Evolutionary conservation across 92 coral and sea anemone genomes (phyloP).

Genomic region (Blastomussa wellsi): DNA sequence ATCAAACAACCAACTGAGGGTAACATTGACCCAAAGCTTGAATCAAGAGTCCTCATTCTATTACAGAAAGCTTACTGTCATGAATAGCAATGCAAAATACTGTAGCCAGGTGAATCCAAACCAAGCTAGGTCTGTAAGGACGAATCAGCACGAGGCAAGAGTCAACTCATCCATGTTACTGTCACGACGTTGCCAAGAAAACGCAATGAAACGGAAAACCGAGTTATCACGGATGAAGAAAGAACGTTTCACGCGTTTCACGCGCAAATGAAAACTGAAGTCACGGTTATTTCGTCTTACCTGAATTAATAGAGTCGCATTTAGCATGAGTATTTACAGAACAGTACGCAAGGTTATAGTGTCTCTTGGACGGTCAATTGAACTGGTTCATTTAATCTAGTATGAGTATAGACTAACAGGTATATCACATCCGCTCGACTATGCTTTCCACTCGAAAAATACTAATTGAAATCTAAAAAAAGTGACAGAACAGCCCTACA

Average conservation of each 20-base stretch:
- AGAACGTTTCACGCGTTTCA: not conserved
- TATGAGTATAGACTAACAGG: not conserved
- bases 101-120: too few relatives aligned
- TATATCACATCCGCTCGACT: not conserved
- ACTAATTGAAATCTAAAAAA: not conserved
- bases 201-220: slow-evolving; percentile 4
- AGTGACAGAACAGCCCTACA: not conserved
- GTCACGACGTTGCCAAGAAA: not conserved
- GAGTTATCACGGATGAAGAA: not conserved
- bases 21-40: too few relatives aligned
- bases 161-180: too few relatives aligned
- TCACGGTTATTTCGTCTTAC: not conserved
- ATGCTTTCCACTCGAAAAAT: not conserved
- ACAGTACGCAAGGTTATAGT: too few relatives aligned
- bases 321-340: not conserved
- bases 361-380: not conserved
- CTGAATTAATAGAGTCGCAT: not conserved
- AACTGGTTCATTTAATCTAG: not conserved
- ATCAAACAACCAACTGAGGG: too few relatives aligned
- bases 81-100: too few relatives aligned
- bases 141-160: too few relatives aligned
- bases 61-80: too few relatives aligned
- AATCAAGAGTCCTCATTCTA: too few relatives aligned
- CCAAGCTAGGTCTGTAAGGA: too few relatives aligned
- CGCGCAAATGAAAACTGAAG: too few relatives aligned